Conservation (phyloP, 2,113 vertebrate species). For the Hiodon tergisus region DNA sequence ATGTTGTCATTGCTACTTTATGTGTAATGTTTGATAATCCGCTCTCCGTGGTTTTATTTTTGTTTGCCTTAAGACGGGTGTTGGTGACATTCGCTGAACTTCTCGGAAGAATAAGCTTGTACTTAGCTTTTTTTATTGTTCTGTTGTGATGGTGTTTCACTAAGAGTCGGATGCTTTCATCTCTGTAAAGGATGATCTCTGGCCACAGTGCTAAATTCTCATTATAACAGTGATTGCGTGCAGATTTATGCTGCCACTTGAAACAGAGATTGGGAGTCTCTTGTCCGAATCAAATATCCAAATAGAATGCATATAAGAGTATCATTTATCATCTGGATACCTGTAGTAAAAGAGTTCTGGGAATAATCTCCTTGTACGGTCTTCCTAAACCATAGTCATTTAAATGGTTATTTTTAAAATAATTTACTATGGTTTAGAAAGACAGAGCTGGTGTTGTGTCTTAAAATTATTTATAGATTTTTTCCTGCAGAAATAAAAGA, state of each 20-base stretch:
- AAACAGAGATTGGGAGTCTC: not conserved
- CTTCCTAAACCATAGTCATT: constrained; percentile 24
- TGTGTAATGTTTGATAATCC: too few species aligned
- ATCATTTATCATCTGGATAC: constrained; percentile 62
- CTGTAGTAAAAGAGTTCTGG: constrained; percentile 58
- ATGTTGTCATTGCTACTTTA: too few species aligned
- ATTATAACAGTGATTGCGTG: not conserved
- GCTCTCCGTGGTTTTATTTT: too few species aligned
- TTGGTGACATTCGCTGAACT: too few species aligned
- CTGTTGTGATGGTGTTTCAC: constrained; percentile 16
- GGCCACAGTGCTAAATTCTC: not conserved
- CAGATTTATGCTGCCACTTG: not conserved
- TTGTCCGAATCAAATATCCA: constrained; percentile 36
- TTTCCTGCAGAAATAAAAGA: constrained; percentile 33
- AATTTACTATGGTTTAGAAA: constrained; percentile 43
- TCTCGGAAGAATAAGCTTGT: too few species aligned
- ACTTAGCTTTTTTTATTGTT: constrained; percentile 3
- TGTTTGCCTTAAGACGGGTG: too few species aligned
- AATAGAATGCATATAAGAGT: constrained; percentile 52
- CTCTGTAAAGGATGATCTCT: not conserved
- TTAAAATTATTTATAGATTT: constrained; percentile 65
- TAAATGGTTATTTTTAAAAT: constrained; percentile 51
- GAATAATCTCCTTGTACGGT: constrained; percentile 48
- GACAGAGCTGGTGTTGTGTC: constrained; percentile 45
- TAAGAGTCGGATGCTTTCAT: not conserved